Evolutionary conservation across 2,113 vertebrate species (phyloP), one percentile per base, ranked within the genome.

Genomic region (Pleuronectes platessa): DNA sequence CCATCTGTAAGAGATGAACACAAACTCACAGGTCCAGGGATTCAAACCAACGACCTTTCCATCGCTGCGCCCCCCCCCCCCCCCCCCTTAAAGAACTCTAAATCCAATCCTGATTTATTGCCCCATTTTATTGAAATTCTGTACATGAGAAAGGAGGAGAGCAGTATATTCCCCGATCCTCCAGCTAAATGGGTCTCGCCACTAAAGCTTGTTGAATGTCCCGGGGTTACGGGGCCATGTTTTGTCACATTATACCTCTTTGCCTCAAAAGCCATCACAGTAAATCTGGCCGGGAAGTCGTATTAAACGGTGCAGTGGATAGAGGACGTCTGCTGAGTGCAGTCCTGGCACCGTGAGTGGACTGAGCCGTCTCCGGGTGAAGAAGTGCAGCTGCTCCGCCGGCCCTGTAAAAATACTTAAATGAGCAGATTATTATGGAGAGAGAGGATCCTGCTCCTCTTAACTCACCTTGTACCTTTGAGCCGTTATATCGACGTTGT

Each of bases 241-340:
- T 95, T 96, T 97, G 96, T 96, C 96, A 97, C 95, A 96, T 95
- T 96, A 97, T 97, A 94, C 94, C 95, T 96, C 94, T 96, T 96
- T 94, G 95, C 95, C 95, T 96, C 95, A 96, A 96, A 96, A 96
- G 94, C 93, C 95, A 93, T 95, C 94, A 91, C 89, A 94, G 95
- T 97, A 97, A 98, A 97, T 97, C 95, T 95, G 90, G 88, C 76
- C 82, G 92, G 92, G 93, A 91, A 94, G 95, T 95, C 94, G 94
- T 96, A 96, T 97, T 97, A 97, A 96, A 96, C 89, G 94, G 94
- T 90, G 93, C 94, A 93, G 95, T 95, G 92, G 95, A 95, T 87
- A 93, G 95, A 95, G 92, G 95, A 95, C 87, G 95, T 95, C 94
- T 94, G 95, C 93, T 91, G 96, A 97, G 96, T 96, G 95, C 95